A percentile compares a stretch with the other conserved stretches of the same genome.
phyloP scores from a whole-genome alignment of 2,888 invertebrate species.

The Agonopterix heracliana region DNA sequence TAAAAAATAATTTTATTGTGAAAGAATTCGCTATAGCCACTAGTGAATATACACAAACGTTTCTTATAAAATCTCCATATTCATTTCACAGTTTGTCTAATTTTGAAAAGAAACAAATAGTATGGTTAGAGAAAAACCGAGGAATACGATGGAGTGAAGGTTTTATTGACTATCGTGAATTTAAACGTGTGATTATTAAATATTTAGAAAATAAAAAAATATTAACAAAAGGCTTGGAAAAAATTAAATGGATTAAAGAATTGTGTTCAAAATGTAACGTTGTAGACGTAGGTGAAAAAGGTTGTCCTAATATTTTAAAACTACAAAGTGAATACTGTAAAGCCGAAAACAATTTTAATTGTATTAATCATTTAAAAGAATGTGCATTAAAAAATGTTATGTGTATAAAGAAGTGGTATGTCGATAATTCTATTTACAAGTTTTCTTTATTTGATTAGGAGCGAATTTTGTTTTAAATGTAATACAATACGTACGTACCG shows the following conservation, averaged over 20 bases:
- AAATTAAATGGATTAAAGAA: slow-evolving; percentile 9
- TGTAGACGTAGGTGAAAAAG: slow-evolving; percentile 5
- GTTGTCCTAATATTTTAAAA: slow-evolving; percentile 4
- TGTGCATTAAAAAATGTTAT: background rate
- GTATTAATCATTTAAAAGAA: background rate
- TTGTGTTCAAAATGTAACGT: slow-evolving; percentile 6
- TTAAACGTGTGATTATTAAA: slow-evolving; percentile 3
- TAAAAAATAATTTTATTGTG: too few species aligned
- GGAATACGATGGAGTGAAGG: slow-evolving; percentile 11
- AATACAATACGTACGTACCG: too few species aligned
- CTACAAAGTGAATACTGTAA: background rate
- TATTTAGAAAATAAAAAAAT: slow-evolving; percentile 8
- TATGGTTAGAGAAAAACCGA: slow-evolving; percentile 8
- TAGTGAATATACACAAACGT: too few species aligned
- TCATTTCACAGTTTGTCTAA: background rate
- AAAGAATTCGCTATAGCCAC: too few species aligned
- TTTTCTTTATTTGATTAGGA: too few species aligned
- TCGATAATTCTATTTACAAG: background rate
- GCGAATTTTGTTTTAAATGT: too few species aligned
- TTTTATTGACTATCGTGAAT: slow-evolving; percentile 9
- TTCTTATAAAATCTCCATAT: background rate
- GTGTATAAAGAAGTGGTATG: slow-evolving; percentile 5
- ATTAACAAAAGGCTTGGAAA: slow-evolving; percentile 8
- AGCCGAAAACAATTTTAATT: slow-evolving; percentile 5
- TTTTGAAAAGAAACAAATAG: slow-evolving; percentile 3